Conservation (phyloP, 2,113 vertebrate species). For the Triplophysa tibetana region DNA sequence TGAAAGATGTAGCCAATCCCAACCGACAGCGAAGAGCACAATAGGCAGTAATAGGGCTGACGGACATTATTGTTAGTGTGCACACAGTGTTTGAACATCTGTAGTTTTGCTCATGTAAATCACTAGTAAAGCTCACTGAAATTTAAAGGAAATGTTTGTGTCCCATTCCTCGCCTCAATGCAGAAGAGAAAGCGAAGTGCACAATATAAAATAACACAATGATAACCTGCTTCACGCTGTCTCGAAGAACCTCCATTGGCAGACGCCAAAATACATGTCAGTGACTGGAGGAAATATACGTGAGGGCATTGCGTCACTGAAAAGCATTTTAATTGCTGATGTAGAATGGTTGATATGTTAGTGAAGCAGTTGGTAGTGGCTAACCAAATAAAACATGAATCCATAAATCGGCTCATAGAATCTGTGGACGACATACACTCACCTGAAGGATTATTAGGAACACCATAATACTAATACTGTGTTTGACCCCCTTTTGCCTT, state of each 20-base stretch:
- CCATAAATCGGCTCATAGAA: slow-evolving; percentile 1
- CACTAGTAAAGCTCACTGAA: slow-evolving; percentile 24
- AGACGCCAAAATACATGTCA: slow-evolving; percentile 58
- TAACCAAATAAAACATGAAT: slow-evolving; percentile 49
- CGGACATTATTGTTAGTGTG: slow-evolving; percentile 16
- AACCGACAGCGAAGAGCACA: slow-evolving; percentile 4
- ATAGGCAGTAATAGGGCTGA: not conserved
- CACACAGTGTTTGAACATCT: slow-evolving; percentile 46
- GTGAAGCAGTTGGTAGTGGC: slow-evolving; percentile 57
- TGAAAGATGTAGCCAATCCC: slow-evolving; percentile 6
- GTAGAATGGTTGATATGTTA: slow-evolving; percentile 51
- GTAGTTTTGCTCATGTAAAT: slow-evolving; percentile 40
- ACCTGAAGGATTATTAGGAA: too few relatives aligned
- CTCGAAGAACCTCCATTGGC: slow-evolving; percentile 44
- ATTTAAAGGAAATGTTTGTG: slow-evolving; percentile 14
- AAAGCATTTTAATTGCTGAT: slow-evolving; percentile 47
- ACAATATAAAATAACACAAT: slow-evolving; percentile 46
- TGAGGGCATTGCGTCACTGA: slow-evolving; percentile 38
- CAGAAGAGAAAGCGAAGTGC: not conserved
- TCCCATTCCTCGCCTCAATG: not conserved
- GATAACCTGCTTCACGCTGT: slow-evolving; percentile 47
- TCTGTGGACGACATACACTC: not conserved
- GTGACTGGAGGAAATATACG: slow-evolving; percentile 58
- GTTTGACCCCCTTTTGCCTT: too few relatives aligned
- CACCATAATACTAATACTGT: too few relatives aligned